Percentiles rank a stretch among this genome's conserved stretches.
These are phyloP conservation scores for Cardiocondyla obscurior DNA, from an alignment of 1,140 invertebrate species.

Conservation along the genomic window DNA sequence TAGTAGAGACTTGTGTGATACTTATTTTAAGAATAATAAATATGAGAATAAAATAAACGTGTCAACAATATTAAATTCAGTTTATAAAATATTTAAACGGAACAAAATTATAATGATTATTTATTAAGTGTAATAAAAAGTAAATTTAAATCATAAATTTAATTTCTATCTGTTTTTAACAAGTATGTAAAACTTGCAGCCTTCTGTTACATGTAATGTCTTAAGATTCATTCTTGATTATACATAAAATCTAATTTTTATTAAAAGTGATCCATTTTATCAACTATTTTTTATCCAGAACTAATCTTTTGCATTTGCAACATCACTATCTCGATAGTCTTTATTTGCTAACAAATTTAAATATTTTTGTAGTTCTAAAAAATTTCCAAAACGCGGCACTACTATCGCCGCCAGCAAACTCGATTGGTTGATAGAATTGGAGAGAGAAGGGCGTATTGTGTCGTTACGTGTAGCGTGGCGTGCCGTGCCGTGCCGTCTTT, in stretches of 20 bases:
- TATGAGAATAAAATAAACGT: conserved; percentile 37
- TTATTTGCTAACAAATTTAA: no score
- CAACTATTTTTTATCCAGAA: no score
- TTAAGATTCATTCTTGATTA: background rate
- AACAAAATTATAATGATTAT: conserved; percentile 72
- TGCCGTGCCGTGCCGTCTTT: background rate
- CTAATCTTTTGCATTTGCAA: no score
- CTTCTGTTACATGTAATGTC: background rate
- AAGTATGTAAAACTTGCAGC: background rate
- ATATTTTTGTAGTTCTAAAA: no score
- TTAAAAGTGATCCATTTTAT: conserved; percentile 9
- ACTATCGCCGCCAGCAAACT: no score
- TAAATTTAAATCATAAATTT: background rate
- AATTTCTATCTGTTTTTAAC: background rate
- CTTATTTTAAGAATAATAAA: conserved; percentile 60
- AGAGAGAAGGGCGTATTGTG: background rate
- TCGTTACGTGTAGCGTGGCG: background rate
- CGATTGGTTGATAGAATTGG: background rate
- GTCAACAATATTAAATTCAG: conserved; percentile 61
- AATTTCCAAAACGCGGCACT: no score
- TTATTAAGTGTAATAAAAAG: conserved; percentile 64
- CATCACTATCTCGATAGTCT: no score
- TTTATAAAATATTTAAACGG: conserved; percentile 75
- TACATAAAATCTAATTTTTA: conserved; percentile 1
- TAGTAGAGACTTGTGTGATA: conserved; percentile 69